These are phyloP conservation scores for Deladenus siricidicola DNA, from an alignment of 2,888 invertebrate genomes.

Conservation along the genomic window DNA sequence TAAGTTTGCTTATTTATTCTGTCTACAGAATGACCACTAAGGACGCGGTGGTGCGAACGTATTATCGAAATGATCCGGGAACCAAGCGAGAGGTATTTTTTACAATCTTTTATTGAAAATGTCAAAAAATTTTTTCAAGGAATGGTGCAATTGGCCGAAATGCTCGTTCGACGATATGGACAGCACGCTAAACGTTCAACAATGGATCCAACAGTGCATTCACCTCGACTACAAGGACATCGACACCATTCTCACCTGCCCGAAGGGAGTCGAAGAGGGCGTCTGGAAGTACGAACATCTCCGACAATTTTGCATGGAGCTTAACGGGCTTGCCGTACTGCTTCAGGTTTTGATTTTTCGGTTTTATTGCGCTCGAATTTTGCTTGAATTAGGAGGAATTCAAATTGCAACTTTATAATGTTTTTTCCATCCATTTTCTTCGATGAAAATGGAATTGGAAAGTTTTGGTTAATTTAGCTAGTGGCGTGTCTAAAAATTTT, in stretches of 20 bases:
- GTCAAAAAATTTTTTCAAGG: constrained; percentile 60
- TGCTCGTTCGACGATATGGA: constrained; percentile 95
- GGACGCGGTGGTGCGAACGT: neutral
- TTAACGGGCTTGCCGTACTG: constrained; percentile 93
- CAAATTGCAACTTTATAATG: neutral
- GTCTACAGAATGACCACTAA: neutral
- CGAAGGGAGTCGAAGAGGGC: constrained; percentile 61
- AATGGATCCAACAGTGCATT: constrained; percentile 95
- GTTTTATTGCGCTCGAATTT: constrained; percentile 1
- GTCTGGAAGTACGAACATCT: constrained; percentile 99
- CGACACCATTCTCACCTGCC: constrained; percentile 86
- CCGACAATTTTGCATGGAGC: constrained; percentile 96
- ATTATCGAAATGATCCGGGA: constrained; percentile 16
- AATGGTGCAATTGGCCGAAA: constrained; percentile 95
- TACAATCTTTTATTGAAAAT: constrained; percentile 1
- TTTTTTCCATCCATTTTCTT: neutral
- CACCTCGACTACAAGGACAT: constrained; percentile 83
- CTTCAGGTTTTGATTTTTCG: constrained; percentile 63
- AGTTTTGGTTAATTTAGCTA: too few relatives aligned
- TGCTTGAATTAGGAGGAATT: neutral
- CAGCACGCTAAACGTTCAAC: constrained; percentile 93
- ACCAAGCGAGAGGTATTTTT: constrained; percentile 12
- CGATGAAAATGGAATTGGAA: too few relatives aligned
- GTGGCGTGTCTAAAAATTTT: too few relatives aligned
- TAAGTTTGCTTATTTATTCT: too few relatives aligned